Evolutionary conservation across 1,140 invertebrate genomes (phyloP).

Genomic region (Dermatophagoides farinae): DNA sequence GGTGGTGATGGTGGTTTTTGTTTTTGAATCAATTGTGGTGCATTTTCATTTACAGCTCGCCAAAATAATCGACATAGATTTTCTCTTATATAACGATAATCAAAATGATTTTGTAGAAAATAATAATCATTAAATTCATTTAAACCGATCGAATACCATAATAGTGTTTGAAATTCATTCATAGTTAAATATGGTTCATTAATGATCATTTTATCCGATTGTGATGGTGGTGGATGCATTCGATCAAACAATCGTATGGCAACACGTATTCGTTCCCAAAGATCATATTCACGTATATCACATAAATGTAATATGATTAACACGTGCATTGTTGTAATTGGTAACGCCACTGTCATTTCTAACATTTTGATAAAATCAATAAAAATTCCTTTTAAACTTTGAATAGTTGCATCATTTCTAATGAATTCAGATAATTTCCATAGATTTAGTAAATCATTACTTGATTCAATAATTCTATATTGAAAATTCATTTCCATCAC

Average conservation of each 20-base stretch:
- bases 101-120: neutral
- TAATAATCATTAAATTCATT: slow-evolving; percentile 3
- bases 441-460: neutral
- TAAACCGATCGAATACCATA: slow-evolving; percentile 6
- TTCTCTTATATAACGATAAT: neutral
- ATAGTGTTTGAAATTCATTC: neutral
- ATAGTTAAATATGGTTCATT: neutral
- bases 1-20: neutral
- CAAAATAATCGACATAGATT: neutral
- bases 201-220: neutral
- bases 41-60: slow-evolving; percentile 6
- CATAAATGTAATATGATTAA: neutral
- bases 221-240: neutral
- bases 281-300: neutral
- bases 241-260: neutral
- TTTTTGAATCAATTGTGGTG: neutral
- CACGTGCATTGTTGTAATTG: neutral
- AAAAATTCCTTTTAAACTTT: neutral
- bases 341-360: neutral
- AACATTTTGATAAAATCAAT: neutral
- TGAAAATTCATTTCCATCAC: neutral
- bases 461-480: neutral
- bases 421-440: neutral
- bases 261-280: neutral
- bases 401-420: neutral